Conservation (phyloP, 2,888 invertebrate genomes). For the Trachelus troglodyta region DNA sequence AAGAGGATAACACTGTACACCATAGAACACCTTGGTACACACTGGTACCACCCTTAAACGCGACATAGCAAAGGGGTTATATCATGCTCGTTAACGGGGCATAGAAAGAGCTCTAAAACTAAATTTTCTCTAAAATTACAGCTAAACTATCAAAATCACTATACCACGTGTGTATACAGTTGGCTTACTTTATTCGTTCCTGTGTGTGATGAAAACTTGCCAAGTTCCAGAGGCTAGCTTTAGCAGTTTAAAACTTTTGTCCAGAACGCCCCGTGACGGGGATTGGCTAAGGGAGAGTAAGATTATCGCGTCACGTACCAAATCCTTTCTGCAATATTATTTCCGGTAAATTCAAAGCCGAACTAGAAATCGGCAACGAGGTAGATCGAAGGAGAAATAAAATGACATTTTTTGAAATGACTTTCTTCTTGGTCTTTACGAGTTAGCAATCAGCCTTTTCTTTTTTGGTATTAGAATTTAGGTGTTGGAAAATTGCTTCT, state of each 20-base stretch:
- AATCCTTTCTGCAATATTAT: conserved; percentile 38
- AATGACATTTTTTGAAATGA: neutral
- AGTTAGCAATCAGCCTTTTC: neutral
- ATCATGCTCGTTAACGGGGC: conserved; percentile 1
- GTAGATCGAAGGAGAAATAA: neutral
- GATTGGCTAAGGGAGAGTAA: conserved; percentile 20
- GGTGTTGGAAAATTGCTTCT: neutral
- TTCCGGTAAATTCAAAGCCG: conserved; percentile 43
- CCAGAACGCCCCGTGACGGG: conserved; percentile 28
- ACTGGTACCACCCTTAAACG: neutral
- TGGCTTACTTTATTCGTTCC: neutral
- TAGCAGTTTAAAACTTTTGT: conserved; percentile 49
- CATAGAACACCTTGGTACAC: neutral
- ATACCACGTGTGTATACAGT: neutral
- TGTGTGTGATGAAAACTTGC: neutral
- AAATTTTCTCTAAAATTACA: neutral
- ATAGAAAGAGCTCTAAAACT: neutral
- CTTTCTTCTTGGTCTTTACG: neutral
- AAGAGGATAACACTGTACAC: neutral
- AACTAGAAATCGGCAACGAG: conserved; percentile 7
- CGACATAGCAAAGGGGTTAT: neutral
- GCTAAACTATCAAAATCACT: neutral
- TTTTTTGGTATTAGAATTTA: neutral
- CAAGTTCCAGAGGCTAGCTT: conserved; percentile 27
- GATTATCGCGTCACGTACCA: conserved; percentile 33